Base-by-base conservation (phyloP, 2,113 vertebrate species). In the Camelus dromedarius region DNA sequence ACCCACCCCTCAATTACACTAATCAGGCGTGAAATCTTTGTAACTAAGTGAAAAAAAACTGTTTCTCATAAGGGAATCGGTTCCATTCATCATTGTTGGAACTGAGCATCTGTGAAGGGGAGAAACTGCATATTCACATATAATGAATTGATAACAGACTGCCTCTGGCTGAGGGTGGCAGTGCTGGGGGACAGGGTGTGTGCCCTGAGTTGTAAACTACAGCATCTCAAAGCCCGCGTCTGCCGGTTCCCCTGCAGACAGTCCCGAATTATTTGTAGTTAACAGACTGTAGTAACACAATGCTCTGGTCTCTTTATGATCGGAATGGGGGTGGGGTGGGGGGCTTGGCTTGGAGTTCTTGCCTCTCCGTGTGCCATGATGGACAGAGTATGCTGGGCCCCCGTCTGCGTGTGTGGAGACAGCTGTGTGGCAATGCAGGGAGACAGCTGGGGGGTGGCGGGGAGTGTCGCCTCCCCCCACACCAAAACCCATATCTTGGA, bases 21-120 rank as follows among this genome's bases (percentile, higher is more conserved):
- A 98, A 99, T 98, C 98, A 98, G 97, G 98, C 98, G 98, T 98
- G 98, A 98, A 98, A 98, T 98, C 98, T 98, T 98, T 98, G 98
- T 98, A 98, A 98, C 98, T 98, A 98, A 98, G 98, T 98, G 98
- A 98, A 98, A 98, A 98, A 52, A 98, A 98, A 98, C 95, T 98
- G 97, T 98, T 99, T 99, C 98, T 98, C 98, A 98, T 98, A 98
- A 97, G 98, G 98, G 98, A 98, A 96, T 98, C 95, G 15, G 95
- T 97, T 98, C 98, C 97, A 98, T 98, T 98, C 98, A 98, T 98
- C 97, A 97, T 97, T 97, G 98, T 98, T 98, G 98, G 98, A 98
- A 98, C 98, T 66, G 96, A 97, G 6, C 87, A 62, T 42, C 95
- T 66, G 95, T 64, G 92, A 80, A 89, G 91, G 80, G 66, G 60